Conservation (phyloP, 2,888 invertebrate genomes). For the Trypoxylon attenuatum region DNA sequence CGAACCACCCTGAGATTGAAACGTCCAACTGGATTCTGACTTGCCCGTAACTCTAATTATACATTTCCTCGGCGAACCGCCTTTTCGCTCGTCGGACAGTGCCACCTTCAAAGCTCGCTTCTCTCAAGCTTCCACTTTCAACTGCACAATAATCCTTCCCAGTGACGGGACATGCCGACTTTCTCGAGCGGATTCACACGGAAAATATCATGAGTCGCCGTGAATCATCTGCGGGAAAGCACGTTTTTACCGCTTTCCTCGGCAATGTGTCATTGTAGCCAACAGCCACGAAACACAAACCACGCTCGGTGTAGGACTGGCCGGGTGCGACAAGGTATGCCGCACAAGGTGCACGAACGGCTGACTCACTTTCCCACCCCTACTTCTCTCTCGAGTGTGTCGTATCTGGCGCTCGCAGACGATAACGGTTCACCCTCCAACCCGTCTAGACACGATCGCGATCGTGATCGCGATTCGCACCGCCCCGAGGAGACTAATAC, state of each 20-base stretch:
- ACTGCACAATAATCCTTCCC: background rate
- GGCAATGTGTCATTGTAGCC: background rate
- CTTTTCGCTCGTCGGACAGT: background rate
- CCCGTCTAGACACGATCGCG: conserved; percentile 49
- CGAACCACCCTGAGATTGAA: conserved; percentile 15
- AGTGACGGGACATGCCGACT: background rate
- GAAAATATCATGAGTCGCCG: background rate
- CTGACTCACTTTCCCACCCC: conserved; percentile 48
- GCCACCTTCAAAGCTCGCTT: background rate
- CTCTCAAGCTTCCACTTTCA: background rate
- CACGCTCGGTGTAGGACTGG: background rate
- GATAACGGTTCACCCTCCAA: conserved; percentile 45
- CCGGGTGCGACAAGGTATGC: conserved; percentile 28
- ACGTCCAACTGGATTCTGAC: background rate
- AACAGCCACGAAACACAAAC: too few relatives aligned
- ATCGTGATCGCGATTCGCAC: conserved; percentile 20
- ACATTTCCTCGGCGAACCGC: background rate
- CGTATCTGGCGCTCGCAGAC: conserved; percentile 34
- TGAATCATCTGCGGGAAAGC: background rate
- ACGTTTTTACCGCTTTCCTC: background rate
- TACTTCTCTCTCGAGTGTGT: conserved; percentile 19
- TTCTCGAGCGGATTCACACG: background rate
- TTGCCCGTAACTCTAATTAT: background rate
- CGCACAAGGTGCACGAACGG: conserved; percentile 35
- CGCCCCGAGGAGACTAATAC: conserved; percentile 55